Percentiles rank a stretch among this genome's conserved stretches.
These are phyloP conservation scores for Cheirogaleus major DNA, from an alignment of 2,797 vertebrate species.

Conservation along the genomic window DNA sequence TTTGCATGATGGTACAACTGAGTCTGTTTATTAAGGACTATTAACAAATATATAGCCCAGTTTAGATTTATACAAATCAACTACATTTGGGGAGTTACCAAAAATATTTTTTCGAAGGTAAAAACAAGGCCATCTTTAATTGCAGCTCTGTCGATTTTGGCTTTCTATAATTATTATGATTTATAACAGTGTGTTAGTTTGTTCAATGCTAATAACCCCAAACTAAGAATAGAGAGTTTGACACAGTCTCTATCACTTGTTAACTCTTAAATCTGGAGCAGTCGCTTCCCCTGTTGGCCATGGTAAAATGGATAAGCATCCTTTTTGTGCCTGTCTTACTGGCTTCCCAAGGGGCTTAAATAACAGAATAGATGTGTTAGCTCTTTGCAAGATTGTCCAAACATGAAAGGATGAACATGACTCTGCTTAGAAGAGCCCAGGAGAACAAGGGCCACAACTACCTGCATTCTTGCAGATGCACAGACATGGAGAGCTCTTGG, in stretches of 20 bases:
- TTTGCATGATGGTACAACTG: constrained; percentile 62
- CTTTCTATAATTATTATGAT: constrained; percentile 45
- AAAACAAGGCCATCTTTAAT: constrained; percentile 47
- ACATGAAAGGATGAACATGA: neutral
- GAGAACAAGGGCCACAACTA: neutral
- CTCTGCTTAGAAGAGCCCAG: neutral
- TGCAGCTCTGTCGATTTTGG: neutral
- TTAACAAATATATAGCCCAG: constrained; percentile 69
- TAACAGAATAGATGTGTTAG: neutral
- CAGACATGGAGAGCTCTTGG: neutral
- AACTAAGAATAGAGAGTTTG: neutral
- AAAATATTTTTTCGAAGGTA: neutral
- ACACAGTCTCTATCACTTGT: neutral
- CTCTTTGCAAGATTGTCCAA: neutral
- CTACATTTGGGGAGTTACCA: constrained; percentile 24
- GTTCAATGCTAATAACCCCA: neutral
- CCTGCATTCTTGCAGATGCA: neutral
- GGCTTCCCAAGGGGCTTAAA: neutral
- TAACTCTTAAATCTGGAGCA: neutral
- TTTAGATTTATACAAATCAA: constrained; percentile 79
- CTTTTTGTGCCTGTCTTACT: neutral
- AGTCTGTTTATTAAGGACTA: constrained; percentile 66
- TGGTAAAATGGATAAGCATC: neutral
- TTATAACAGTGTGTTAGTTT: neutral
- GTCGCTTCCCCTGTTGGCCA: too few species aligned